Percentiles rank a stretch among this genome's conserved stretches.
phyloP scores from a whole-genome alignment of 2,888 invertebrate species.

The Cordilura impudica region DNA sequence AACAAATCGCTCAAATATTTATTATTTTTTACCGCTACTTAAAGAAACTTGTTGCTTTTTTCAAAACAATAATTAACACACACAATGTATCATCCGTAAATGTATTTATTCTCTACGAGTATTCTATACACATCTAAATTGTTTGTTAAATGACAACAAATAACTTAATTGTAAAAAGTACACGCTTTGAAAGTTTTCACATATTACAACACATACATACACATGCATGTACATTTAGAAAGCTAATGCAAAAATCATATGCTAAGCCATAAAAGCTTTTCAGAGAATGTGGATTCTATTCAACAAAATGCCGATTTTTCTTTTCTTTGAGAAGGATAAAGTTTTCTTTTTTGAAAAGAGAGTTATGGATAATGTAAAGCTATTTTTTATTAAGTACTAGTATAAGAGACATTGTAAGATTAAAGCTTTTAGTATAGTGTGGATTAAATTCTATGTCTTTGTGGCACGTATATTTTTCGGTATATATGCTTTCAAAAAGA shows the following conservation, averaged over 20 bases:
- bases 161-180: slow-evolving; percentile 29
- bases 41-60: slow-evolving; percentile 37
- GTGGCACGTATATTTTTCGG: no score
- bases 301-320: no score
- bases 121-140: slow-evolving; percentile 21
- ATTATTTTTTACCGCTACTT: background rate
- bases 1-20: no score
- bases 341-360: background rate
- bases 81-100: slow-evolving; percentile 7
- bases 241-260: background rate
- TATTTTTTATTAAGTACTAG: no score
- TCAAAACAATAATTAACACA: background rate
- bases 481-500: no score
- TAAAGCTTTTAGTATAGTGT: background rate
- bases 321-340: background rate
- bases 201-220: background rate
- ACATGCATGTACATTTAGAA: background rate
- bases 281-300: background rate
- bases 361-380: background rate
- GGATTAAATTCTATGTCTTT: background rate
- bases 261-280: background rate
- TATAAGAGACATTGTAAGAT: background rate
- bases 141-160: slow-evolving; percentile 31
- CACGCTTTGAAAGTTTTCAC: slow-evolving; percentile 29
- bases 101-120: slow-evolving; percentile 12